A percentile compares a stretch with the other conserved stretches of the same genome.
These are phyloP conservation scores for Dicyrtomina minuta DNA, from an alignment of 2,888 invertebrate genomes.

Conservation along the genomic window DNA sequence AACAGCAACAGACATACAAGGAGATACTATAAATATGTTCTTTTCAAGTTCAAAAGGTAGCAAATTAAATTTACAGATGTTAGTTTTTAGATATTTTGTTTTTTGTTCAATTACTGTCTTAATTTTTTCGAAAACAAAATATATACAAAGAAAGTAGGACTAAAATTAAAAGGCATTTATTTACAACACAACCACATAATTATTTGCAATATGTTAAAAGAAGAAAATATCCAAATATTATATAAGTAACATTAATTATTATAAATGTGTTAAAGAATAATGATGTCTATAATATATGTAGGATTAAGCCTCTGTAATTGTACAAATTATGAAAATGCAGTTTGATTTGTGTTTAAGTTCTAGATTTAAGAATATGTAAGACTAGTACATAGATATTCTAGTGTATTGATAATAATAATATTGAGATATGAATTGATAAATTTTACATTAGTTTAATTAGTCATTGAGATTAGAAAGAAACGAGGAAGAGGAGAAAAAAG, in stretches of 20 bases:
- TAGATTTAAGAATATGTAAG: conserved; percentile 10
- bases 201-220: conserved; percentile 24
- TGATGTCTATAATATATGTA: not conserved
- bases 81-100: not conserved
- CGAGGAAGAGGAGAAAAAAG: not conserved
- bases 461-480: not conserved
- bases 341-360: conserved; percentile 19
- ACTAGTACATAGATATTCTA: conserved; percentile 2
- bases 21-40: conserved; percentile 3
- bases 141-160: not conserved
- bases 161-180: conserved; percentile 28
- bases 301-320: conserved; percentile 25
- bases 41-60: conserved; percentile 24
- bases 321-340: conserved; percentile 30
- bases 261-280: conserved; percentile 14
- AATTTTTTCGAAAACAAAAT: conserved; percentile 13
- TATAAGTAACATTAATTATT: not conserved
- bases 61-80: not conserved
- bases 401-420: conserved; percentile 4
- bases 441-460: not conserved
- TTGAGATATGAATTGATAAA: no score
- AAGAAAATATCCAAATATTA: conserved; percentile 30
- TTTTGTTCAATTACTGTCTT: not conserved
- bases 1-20: not conserved
- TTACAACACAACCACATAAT: no score